phyloP scores from a whole-genome alignment of 2,113 vertebrate genomes.

The Haplochromis burtoni region DNA sequence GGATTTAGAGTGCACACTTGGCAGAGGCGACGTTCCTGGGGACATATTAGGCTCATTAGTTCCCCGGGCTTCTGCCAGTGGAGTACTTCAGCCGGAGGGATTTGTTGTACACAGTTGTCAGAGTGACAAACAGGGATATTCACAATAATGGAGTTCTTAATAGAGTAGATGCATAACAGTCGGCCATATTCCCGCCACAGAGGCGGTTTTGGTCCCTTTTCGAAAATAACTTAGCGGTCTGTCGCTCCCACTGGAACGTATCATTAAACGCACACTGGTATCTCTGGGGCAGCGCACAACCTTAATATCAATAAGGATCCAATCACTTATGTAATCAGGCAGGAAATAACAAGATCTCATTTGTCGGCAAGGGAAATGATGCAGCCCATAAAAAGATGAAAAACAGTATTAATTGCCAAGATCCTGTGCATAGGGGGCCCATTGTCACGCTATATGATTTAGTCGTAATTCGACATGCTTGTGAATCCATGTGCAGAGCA shows the following conservation, averaged over 20 bases:
- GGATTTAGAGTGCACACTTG: slow-evolving; percentile 45
- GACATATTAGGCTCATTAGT: slow-evolving; percentile 45
- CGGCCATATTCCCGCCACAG: neutral
- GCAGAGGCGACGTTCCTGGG: slow-evolving; percentile 30
- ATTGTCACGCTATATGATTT: neutral
- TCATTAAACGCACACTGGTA: slow-evolving; percentile 10
- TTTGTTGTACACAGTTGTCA: neutral
- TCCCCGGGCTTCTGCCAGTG: neutral
- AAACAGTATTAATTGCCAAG: neutral
- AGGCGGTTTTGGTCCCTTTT: neutral
- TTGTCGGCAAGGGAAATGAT: slow-evolving; percentile 20
- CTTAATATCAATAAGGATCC: slow-evolving; percentile 27
- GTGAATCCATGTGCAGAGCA: neutral
- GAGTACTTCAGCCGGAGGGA: neutral
- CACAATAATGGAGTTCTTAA: slow-evolving; percentile 24
- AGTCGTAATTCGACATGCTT: neutral
- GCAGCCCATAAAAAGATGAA: neutral
- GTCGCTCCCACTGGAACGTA: neutral
- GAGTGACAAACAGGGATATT: slow-evolving; percentile 15
- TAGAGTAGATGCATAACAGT: slow-evolving; percentile 10
- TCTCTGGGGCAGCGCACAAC: slow-evolving; percentile 33
- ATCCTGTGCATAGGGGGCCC: neutral
- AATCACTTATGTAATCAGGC: slow-evolving; percentile 45
- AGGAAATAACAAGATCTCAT: slow-evolving; percentile 50
- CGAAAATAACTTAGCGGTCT: slow-evolving; percentile 1